These are phyloP conservation scores for Drosophila equinoxialis DNA, from an alignment of 1,140 invertebrate genomes.

Conservation along the genomic window DNA sequence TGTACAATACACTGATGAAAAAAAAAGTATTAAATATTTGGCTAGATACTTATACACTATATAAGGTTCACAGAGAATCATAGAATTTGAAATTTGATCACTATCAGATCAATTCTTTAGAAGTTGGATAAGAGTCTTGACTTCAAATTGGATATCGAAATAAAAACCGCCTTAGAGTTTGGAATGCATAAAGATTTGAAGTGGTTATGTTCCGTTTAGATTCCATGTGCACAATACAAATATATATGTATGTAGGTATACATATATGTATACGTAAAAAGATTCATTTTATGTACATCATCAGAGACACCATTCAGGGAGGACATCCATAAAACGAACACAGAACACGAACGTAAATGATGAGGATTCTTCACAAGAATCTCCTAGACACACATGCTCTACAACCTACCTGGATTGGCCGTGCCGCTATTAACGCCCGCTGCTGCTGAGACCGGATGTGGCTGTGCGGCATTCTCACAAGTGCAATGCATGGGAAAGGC, in stretches of 20 bases:
- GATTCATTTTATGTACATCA: slow-evolving; percentile 37
- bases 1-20: neutral
- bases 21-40: neutral
- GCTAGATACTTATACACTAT: neutral
- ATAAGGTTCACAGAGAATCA: slow-evolving; percentile 41
- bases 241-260: neutral
- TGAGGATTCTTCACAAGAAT: neutral
- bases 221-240: slow-evolving; percentile 39
- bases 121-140: too few relatives aligned
- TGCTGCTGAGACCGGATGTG: slow-evolving; percentile 44
- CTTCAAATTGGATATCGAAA: too few relatives aligned
- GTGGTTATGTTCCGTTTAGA: too few relatives aligned
- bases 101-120: too few relatives aligned
- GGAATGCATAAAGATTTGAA: too few relatives aligned
- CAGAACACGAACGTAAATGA: slow-evolving; percentile 18
- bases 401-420: slow-evolving; percentile 83
- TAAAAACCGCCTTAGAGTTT: too few relatives aligned
- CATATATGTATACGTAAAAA: too few relatives aligned
- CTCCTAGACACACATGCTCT: slow-evolving; percentile 74
- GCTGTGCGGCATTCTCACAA: slow-evolving; percentile 68
- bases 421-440: slow-evolving; percentile 52
- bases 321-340: slow-evolving; percentile 26
- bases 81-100: too few relatives aligned
- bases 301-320: slow-evolving; percentile 39
- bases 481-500: slow-evolving; percentile 80